Base-by-base conservation (phyloP, 2,797 vertebrate species). In the Hapalemur alaotrensis region DNA sequence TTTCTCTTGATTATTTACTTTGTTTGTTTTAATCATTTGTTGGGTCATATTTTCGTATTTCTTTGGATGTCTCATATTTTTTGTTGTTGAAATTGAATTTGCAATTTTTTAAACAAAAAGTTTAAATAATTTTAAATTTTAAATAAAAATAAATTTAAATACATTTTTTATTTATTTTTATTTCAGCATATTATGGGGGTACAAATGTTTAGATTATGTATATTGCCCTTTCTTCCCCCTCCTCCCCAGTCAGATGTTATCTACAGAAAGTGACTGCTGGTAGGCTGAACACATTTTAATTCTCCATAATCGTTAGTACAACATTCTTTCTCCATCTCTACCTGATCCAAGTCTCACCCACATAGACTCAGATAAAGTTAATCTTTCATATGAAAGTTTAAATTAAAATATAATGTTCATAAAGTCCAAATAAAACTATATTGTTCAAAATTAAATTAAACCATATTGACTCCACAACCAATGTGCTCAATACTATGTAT, bases 361-460 rank as follows among this genome's bases (percentile, higher is more conserved):
- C 4, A 17, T 25, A 75, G 38, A 61, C 23, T 32, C 11, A 75
- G 7, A 63, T 95, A 57, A 88, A 84, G 17, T 73, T 46, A 52
- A 65, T 92, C 35, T 93, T 35, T 4, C 80, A 73, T 14, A 59
- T 50, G 59, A 54, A 90, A 95, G 35, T 52, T 96, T 84, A 76
- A 80, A 87, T 72, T 63, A 81, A 88, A 76, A 81, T 69, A 10
- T 13, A 70, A 78, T 89, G 32, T 25, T 82, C 18, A 75, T 38
- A 20, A 89, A 89, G 12, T 14, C 6, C 41, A 93, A 89, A 54
- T 32, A 63, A 82, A 75, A 65, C 20, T 41, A n/a, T 67, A 28
- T 59, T 79, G 25, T 70, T 82, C 38, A 90, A 80, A 38, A 79
- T n/a, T 84, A 38, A 65, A 90, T 73, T 94, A 96, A 89, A 63